A percentile compares a stretch with the other conserved stretches of the same genome.
phyloP scores from a whole-genome alignment of 2,113 vertebrate species.

The Podocnemis expansa region DNA sequence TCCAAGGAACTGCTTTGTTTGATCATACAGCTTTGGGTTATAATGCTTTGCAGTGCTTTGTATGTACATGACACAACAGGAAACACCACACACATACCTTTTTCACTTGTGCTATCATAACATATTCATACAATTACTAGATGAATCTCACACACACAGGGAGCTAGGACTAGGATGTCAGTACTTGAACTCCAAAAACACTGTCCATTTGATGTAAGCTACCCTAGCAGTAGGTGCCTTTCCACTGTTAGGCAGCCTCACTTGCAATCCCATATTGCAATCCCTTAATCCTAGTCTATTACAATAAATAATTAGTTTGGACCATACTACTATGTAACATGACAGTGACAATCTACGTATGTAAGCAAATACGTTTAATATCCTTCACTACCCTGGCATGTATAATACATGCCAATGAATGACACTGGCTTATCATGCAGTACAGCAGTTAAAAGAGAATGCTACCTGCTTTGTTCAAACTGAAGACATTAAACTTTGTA shows the following conservation, averaged over 20 bases:
- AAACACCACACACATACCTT: background rate
- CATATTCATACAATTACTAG: background rate
- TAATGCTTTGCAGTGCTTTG: background rate
- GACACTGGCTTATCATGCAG: background rate
- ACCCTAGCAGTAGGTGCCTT: background rate
- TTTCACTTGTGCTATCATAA: background rate
- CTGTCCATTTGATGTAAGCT: background rate
- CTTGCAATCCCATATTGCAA: background rate
- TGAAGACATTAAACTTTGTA: background rate
- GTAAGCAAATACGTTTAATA: background rate
- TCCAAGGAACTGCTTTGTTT: background rate
- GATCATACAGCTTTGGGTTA: background rate
- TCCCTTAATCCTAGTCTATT: rapidly evolving
- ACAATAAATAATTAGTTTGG: background rate
- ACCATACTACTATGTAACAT: background rate
- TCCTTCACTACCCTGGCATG: background rate
- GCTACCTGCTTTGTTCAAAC: background rate
- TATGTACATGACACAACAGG: background rate
- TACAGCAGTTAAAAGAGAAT: background rate
- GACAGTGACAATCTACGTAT: background rate
- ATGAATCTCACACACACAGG: background rate
- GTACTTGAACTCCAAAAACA: rapidly evolving
- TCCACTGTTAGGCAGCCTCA: background rate
- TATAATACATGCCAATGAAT: background rate
- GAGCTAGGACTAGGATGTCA: background rate